phyloP scores from a whole-genome alignment of 2,888 invertebrate genomes.

The Drosophila tripunctata region DNA sequence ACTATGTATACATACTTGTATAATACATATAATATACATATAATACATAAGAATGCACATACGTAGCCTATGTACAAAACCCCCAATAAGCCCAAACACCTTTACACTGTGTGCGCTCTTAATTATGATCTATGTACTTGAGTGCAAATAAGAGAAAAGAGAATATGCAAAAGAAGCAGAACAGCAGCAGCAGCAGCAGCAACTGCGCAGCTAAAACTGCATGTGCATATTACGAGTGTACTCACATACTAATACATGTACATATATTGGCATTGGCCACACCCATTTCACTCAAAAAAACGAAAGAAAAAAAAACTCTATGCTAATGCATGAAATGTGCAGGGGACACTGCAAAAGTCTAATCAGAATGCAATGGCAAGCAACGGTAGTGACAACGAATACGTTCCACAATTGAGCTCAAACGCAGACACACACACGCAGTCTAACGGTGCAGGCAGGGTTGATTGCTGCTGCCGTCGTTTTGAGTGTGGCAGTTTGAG shows the following conservation, averaged over 20 bases:
- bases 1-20: not conserved
- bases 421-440: slow-evolving; percentile 3
- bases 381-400: slow-evolving; percentile 57
- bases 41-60: too few relatives aligned
- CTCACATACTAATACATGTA: not conserved
- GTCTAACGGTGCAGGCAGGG: slow-evolving; percentile 69
- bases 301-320: slow-evolving; percentile 51
- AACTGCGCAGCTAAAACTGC: slow-evolving; percentile 67
- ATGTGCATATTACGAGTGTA: slow-evolving; percentile 27
- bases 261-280: slow-evolving; percentile 62
- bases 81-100: slow-evolving; percentile 48
- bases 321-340: slow-evolving; percentile 67
- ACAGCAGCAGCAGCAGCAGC: slow-evolving; percentile 68
- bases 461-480: slow-evolving; percentile 54
- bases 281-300: slow-evolving; percentile 73
- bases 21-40: too few relatives aligned
- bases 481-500: too few relatives aligned
- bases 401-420: slow-evolving; percentile 66
- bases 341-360: slow-evolving; percentile 57
- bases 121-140: slow-evolving; percentile 64
- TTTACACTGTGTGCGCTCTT: slow-evolving; percentile 25
- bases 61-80: slow-evolving; percentile 11
- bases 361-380: slow-evolving; percentile 80
- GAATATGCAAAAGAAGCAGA: slow-evolving; percentile 55
- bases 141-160: slow-evolving; percentile 29